Evolutionary conservation across 1,140 invertebrate genomes (phyloP).

Genomic region (Dreissena polymorpha): DNA sequence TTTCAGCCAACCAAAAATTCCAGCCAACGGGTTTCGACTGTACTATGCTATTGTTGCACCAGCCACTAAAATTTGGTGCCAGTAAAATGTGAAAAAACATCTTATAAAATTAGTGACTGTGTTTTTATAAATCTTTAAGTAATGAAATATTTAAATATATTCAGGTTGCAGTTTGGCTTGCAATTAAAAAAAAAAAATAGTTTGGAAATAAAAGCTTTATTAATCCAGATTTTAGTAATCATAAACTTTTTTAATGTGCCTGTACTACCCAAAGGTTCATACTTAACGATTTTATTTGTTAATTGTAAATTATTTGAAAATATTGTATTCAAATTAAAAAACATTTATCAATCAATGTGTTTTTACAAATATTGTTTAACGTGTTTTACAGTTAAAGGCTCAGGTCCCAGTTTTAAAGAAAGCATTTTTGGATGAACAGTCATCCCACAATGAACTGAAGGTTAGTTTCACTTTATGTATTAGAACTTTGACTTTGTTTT

Average conservation of each 20-base stretch:
- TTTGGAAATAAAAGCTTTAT: too few relatives aligned
- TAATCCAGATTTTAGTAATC: neutral
- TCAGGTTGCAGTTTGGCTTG: too few relatives aligned
- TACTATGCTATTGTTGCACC: too few relatives aligned
- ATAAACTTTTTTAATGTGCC: neutral
- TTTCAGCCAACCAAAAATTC: too few relatives aligned
- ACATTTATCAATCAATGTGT: neutral
- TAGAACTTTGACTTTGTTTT: neutral
- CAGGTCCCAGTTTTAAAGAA: slow-evolving; percentile 95
- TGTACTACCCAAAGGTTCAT: neutral
- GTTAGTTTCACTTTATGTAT: slow-evolving; percentile 60
- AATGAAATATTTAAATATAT: too few relatives aligned
- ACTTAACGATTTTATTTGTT: neutral
- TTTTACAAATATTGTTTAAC: neutral
- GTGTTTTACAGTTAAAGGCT: slow-evolving; percentile 87
- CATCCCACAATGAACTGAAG: slow-evolving; percentile 84
- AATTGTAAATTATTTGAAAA: neutral
- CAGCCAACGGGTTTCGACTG: too few relatives aligned
- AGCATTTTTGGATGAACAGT: slow-evolving; percentile 94
- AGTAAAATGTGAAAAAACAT: too few relatives aligned
- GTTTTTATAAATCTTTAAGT: too few relatives aligned
- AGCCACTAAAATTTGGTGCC: too few relatives aligned
- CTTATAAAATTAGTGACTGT: too few relatives aligned
- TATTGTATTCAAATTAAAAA: neutral
- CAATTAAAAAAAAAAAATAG: too few relatives aligned